Evolutionary conservation across 2,888 invertebrate species (phyloP).

Genomic region (Coenonympha glycerion): DNA sequence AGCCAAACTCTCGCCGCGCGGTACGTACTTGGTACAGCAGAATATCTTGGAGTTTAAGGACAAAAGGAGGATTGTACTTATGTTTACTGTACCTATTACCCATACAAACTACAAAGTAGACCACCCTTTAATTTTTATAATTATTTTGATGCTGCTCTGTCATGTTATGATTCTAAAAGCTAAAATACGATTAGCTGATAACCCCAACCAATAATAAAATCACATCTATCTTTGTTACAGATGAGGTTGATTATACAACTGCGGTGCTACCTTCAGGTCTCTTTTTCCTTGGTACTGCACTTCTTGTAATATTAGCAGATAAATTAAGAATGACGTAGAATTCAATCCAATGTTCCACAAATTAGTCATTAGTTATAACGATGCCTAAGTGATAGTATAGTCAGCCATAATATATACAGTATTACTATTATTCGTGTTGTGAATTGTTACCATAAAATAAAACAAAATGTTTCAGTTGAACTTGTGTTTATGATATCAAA

Average conservation of each 20-base stretch:
- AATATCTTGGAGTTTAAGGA: too few relatives aligned
- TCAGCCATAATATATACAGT: conserved; percentile 41
- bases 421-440: conserved; percentile 49
- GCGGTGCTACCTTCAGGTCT: conserved; percentile 61
- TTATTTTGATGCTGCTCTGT: too few relatives aligned
- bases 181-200: too few relatives aligned
- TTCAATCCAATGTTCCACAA: conserved; percentile 21
- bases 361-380: conserved; percentile 23
- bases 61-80: too few relatives aligned
- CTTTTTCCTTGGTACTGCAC: conserved; percentile 67
- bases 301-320: conserved; percentile 66
- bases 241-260: conserved; percentile 50
- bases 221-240: conserved; percentile 42
- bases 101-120: too few relatives aligned
- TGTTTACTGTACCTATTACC: too few relatives aligned
- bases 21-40: too few relatives aligned
- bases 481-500: conserved; percentile 4
- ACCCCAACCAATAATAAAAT: too few relatives aligned
- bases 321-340: conserved; percentile 57
- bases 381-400: conserved; percentile 49
- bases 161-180: too few relatives aligned
- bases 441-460: conserved; percentile 36
- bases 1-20: too few relatives aligned
- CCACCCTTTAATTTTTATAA: too few relatives aligned
- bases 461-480: conserved; percentile 8